A percentile compares a stretch with the other conserved stretches of the same genome.
Conservation (phyloP, 2,113 vertebrate species). For the Poecile atricapillus region DNA sequence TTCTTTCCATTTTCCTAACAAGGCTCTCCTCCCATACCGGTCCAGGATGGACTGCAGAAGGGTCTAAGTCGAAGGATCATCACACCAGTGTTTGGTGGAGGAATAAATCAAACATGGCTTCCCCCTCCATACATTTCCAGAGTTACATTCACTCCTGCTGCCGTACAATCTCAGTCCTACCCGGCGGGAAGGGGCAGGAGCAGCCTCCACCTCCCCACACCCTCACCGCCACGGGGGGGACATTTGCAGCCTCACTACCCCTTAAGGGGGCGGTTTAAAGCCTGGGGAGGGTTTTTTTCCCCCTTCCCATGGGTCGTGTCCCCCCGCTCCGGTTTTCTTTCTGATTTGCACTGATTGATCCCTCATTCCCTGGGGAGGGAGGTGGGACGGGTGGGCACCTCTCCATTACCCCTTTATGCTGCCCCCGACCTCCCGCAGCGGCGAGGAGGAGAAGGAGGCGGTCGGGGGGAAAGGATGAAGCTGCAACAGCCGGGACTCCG, state of each 20-base stretch:
- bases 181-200: not conserved
- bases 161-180: slow-evolving; percentile 14
- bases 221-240: not conserved
- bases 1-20: slow-evolving; percentile 25
- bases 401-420: not conserved
- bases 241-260: not conserved
- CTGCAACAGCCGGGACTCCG: slow-evolving; percentile 36
- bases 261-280: not conserved
- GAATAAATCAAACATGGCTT: slow-evolving; percentile 75
- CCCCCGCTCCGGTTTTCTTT: not conserved
- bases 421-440: slow-evolving; percentile 42
- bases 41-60: slow-evolving; percentile 47
- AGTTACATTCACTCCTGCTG: slow-evolving; percentile 49
- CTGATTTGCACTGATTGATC: slow-evolving; percentile 23
- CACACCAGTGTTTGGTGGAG: slow-evolving; percentile 45
- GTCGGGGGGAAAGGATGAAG: slow-evolving; percentile 12
- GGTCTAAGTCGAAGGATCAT: slow-evolving; percentile 48
- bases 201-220: not conserved
- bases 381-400: not conserved
- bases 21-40: slow-evolving; percentile 31
- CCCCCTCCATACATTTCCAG: slow-evolving; percentile 67
- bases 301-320: not conserved
- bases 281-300: not conserved
- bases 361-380: not conserved
- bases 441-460: not conserved